A percentile compares a stretch with the other conserved stretches of the same genome.
Evolutionary conservation across 1,140 invertebrate genomes (phyloP).

Genomic region (Drosophila nannoptera): DNA sequence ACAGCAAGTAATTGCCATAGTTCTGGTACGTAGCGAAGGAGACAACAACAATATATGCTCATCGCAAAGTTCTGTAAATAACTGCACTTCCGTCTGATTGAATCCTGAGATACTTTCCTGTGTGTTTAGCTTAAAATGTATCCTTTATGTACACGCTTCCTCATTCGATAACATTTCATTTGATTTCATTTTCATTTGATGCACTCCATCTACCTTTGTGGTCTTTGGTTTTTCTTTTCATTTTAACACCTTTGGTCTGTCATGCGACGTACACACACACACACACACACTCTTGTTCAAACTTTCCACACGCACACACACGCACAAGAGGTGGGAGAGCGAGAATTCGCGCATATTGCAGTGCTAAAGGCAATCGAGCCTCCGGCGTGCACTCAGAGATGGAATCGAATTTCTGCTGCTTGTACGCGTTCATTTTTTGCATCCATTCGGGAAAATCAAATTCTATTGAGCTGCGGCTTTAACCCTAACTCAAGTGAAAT

Average conservation of each 20-base stretch:
- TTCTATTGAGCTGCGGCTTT: slow-evolving; percentile 30
- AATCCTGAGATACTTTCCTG: slow-evolving; percentile 23
- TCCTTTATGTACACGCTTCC: slow-evolving; percentile 8
- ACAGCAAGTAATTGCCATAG: slow-evolving; percentile 78
- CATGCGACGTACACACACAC: slow-evolving; percentile 8
- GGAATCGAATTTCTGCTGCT: slow-evolving; percentile 48
- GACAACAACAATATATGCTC: no score
- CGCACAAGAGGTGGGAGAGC: not conserved
- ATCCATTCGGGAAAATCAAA: slow-evolving; percentile 32
- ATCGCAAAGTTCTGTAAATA: no score
- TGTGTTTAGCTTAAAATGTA: slow-evolving; percentile 41
- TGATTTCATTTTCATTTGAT: slow-evolving; percentile 42
- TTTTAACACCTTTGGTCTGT: slow-evolving; percentile 50
- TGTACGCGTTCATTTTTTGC: not conserved
- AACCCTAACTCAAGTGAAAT: not conserved
- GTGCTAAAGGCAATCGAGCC: slow-evolving; percentile 2
- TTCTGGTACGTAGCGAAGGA: slow-evolving; percentile 72
- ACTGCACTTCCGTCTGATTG: not conserved
- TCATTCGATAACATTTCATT: slow-evolving; percentile 33
- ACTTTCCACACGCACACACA: not conserved
- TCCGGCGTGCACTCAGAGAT: slow-evolving; percentile 33
- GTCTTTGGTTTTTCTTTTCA: slow-evolving; percentile 28
- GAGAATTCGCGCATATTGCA: not conserved
- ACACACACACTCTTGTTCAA: slow-evolving; percentile 2
- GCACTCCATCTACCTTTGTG: slow-evolving; percentile 28